Evolutionary conservation across 1,140 invertebrate genomes (phyloP).

Genomic region (Dermatophagoides farinae): DNA sequence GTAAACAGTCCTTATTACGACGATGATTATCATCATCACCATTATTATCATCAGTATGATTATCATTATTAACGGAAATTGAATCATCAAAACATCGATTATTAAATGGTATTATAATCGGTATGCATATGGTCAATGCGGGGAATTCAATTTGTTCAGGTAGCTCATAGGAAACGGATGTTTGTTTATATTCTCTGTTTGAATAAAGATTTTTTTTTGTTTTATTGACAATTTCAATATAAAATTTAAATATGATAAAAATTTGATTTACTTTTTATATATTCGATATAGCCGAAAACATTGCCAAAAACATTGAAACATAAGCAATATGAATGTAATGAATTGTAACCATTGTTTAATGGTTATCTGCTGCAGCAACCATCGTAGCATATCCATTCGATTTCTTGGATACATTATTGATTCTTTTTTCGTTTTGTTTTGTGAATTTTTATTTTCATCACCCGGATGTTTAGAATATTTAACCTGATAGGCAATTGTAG

Average conservation of each 20-base stretch:
- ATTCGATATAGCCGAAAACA: not conserved
- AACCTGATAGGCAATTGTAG: not conserved
- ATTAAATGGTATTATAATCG: constrained; percentile 4
- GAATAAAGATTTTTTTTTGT: not conserved
- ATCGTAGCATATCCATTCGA: too few species aligned
- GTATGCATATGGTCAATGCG: not conserved
- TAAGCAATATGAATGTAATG: not conserved
- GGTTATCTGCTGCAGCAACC: too few species aligned
- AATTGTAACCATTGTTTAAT: too few species aligned
- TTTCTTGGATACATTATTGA: too few species aligned
- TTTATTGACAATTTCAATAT: not conserved
- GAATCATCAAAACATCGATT: not conserved
- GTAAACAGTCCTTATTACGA: not conserved
- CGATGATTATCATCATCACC: not conserved
- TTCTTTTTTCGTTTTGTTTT: too few species aligned
- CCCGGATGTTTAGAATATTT: not conserved
- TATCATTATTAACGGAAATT: not conserved
- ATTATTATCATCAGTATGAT: not conserved
- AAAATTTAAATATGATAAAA: not conserved
- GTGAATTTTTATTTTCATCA: not conserved
- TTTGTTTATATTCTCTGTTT: not conserved
- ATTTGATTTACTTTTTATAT: not conserved
- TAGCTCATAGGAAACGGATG: not conserved
- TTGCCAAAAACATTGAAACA: not conserved
- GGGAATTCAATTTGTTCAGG: constrained; percentile 1